Evolutionary conservation across 1,140 invertebrate genomes (phyloP).

Genomic region (Neuroterus valhalla): DNA sequence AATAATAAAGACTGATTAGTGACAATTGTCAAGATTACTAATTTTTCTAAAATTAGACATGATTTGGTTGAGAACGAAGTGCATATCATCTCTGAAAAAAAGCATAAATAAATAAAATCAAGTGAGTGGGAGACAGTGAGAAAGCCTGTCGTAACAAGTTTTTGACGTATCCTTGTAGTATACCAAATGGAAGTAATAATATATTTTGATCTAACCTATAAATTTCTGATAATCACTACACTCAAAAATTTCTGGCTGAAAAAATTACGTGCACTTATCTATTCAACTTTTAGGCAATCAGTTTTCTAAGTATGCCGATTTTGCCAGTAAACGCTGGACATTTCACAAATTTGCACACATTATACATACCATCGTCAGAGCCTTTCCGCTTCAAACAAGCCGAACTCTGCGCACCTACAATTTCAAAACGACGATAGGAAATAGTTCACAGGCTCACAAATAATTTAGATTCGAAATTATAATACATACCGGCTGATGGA

Average conservation of each 20-base stretch:
- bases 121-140: not conserved
- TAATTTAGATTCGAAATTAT: not conserved
- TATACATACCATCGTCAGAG: slow-evolving; percentile 23
- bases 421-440: not conserved
- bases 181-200: not conserved
- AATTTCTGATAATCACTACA: not conserved
- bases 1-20: no score
- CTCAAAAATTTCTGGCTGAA: not conserved
- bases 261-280: no score
- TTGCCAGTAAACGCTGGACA: not conserved
- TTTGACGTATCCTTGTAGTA: not conserved
- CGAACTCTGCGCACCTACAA: not conserved
- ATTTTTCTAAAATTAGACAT: no score
- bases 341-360: not conserved
- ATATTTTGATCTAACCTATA: not conserved
- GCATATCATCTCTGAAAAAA: not conserved
- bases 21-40: no score
- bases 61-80: not conserved
- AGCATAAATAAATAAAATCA: not conserved
- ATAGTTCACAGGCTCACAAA: not conserved
- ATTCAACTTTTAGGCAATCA: no score
- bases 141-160: slow-evolving; percentile 27
- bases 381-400: not conserved
- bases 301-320: no score
- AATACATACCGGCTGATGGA: slow-evolving; percentile 35